A percentile compares a stretch with the other conserved stretches of the same genome.
These are phyloP conservation scores for Ceratosolen solmsi DNA, from an alignment of 1,140 invertebrate genomes.

Conservation along the genomic window DNA sequence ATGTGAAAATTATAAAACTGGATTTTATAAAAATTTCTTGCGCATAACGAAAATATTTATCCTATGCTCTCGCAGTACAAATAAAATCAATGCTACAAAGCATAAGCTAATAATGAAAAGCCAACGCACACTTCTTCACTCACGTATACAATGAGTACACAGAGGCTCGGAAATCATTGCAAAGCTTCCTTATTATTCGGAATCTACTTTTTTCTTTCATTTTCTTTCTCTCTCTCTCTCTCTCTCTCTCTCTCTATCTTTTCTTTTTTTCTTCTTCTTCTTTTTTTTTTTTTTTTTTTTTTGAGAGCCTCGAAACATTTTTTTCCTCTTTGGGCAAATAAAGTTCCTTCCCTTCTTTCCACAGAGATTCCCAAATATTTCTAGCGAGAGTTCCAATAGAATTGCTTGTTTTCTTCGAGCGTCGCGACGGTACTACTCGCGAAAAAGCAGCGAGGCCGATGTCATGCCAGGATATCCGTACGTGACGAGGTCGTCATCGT, in stretches of 20 bases:
- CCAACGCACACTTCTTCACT: not conserved
- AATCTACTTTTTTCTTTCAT: slow-evolving; percentile 17
- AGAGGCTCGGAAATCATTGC: not conserved
- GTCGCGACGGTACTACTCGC: not conserved
- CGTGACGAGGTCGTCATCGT: slow-evolving; percentile 65
- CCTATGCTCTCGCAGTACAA: too few relatives aligned
- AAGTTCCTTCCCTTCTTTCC: not conserved
- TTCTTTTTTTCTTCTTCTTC: too few relatives aligned
- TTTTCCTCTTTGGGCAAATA: slow-evolving; percentile 22
- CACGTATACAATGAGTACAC: not conserved
- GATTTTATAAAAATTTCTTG: too few relatives aligned
- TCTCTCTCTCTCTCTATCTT: too few relatives aligned
- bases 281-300: too few relatives aligned
- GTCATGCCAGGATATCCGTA: slow-evolving; percentile 53
- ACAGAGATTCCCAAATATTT: slow-evolving; percentile 17
- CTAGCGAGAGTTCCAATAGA: slow-evolving; percentile 39
- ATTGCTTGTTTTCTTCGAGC: slow-evolving; percentile 64
- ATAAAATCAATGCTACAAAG: not conserved
- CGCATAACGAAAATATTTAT: too few relatives aligned
- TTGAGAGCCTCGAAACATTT: slow-evolving; percentile 16
- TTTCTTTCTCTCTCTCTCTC: too few relatives aligned
- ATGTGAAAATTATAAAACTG: too few relatives aligned
- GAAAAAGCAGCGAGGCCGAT: too few relatives aligned
- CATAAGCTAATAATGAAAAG: not conserved
- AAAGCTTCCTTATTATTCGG: slow-evolving; percentile 36